Base-by-base conservation (phyloP, 2,888 invertebrate genomes). In the Hylaea fasciaria region DNA sequence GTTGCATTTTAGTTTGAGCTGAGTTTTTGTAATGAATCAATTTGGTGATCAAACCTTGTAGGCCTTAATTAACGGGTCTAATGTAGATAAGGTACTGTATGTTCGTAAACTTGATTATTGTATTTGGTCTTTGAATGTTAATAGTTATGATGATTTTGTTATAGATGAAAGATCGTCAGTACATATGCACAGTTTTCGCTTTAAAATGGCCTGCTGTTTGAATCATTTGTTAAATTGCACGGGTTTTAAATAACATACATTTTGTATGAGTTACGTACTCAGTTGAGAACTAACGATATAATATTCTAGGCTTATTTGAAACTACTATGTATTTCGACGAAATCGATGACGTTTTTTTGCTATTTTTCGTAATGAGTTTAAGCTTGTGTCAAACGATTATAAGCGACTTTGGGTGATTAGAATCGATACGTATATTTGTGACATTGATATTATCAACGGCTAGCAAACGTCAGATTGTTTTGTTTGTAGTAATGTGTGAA, bases 1-100 rank as follows among this genome's bases (percentile, higher is more conserved):
- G 39, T 40, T 32, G 46, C 45, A 47, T 41, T 12, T 54, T 12
- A 28, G 22, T 32, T 32, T 29, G 13, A 28, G 13, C 32, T 13
- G 17, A 17, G n/a, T 43, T 16, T 14, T 41, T 13, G 7, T 37
- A 12, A 22, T 22, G 14, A 22, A 29, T 51, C 16, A 46, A 52
- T 65, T 67, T 67, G 62, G 69, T 69, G 69, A 65, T 69, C 69
- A 69, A 69, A 65, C 64, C 65, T 65, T 45, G 44, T 16, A 47
- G 43, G 51, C 55, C 51, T 55, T n/a, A 41, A 32, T 10, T 57
- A 65, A 69, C 62, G 67, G 67, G 64, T 64, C 65, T 69, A 67
- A 65, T 64, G 7, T 49, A 44, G 39, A 47, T 67, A 66, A 66
- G 64, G 53, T 60, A 61, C 53, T 64, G 11, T 52, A 65, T 16